These are phyloP conservation scores for Diarsia mendica DNA, from an alignment of 2,888 invertebrate species.

Conservation along the genomic window DNA sequence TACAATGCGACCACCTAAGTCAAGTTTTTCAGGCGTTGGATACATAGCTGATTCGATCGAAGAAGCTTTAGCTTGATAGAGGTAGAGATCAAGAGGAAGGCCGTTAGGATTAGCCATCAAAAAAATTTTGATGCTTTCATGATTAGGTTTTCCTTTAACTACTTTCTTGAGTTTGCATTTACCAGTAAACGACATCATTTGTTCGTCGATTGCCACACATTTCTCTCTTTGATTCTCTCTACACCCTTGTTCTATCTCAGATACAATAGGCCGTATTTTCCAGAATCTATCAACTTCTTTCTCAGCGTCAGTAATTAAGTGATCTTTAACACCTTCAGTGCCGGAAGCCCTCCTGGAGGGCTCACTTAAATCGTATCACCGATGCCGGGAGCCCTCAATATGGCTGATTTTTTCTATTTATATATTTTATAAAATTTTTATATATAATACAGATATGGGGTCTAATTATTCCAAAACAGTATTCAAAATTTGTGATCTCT, in stretches of 20 bases:
- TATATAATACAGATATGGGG: constrained; percentile 8
- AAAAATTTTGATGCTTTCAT: no score
- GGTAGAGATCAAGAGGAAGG: background rate
- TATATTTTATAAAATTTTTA: no score
- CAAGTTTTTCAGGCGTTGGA: constrained; percentile 3
- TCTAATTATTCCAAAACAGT: constrained; percentile 1
- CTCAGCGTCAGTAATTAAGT: background rate
- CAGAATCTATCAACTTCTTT: constrained; percentile 4
- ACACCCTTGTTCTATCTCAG: background rate
- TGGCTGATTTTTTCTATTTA: no score
- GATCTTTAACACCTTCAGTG: constrained; percentile 4
- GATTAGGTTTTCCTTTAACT: no score
- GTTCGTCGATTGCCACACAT: background rate
- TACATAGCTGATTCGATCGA: background rate
- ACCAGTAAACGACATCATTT: no score
- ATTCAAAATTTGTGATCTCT: constrained; percentile 16
- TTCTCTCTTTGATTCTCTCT: constrained; percentile 10
- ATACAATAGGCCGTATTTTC: constrained; percentile 4
- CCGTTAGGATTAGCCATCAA: background rate
- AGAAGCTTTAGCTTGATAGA: constrained; percentile 1
- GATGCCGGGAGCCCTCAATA: no score
- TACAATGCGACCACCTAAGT: constrained; percentile 3
- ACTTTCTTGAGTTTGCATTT: no score
- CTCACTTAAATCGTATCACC: no score
- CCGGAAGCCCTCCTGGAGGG: no score